Percentiles rank a stretch among this genome's conserved stretches.
Conservation (phyloP, 2,113 vertebrate genomes). For the Channa argus region DNA sequence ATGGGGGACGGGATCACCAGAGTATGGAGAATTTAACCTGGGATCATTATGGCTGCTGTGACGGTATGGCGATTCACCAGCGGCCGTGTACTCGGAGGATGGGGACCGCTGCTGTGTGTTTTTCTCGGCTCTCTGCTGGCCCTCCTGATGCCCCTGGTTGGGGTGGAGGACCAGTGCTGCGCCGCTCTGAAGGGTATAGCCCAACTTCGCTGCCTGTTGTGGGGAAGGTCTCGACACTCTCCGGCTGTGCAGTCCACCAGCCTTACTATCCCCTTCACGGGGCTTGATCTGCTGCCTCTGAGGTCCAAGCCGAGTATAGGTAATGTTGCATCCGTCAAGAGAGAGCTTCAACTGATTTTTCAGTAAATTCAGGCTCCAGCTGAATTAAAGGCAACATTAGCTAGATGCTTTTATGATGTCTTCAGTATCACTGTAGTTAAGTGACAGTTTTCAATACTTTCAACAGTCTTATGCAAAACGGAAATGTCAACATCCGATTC, state of each 20-base stretch:
- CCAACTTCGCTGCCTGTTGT: constrained; percentile 84
- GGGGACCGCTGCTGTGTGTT: constrained; percentile 84
- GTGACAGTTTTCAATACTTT: too few species aligned
- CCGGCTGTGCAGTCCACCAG: constrained; percentile 83
- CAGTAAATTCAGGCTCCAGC: too few species aligned
- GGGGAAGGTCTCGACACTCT: constrained; percentile 60
- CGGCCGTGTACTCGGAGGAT: constrained; percentile 84
- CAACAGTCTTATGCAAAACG: too few species aligned
- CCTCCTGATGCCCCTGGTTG: constrained; percentile 86
- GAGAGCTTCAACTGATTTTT: too few species aligned
- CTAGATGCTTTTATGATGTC: too few species aligned
- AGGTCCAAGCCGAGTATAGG: constrained; percentile 88
- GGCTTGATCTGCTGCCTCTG: constrained; percentile 84
- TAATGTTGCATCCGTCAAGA: constrained; percentile 46
- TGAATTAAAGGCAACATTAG: too few species aligned
- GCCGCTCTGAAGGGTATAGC: constrained; percentile 83
- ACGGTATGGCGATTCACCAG: constrained; percentile 84
- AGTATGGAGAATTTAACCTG: constrained; percentile 54
- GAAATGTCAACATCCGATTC: too few species aligned
- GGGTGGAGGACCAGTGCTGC: constrained; percentile 85
- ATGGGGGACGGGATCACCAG: constrained; percentile 42
- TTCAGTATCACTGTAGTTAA: too few species aligned
- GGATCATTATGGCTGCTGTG: constrained; percentile 81
- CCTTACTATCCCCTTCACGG: constrained; percentile 86
- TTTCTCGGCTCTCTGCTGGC: constrained; percentile 85